Evolutionary conservation across 2,113 vertebrate species (phyloP), one percentile per base, ranked within the genome.

Genomic region (Hypanus sabinus): DNA sequence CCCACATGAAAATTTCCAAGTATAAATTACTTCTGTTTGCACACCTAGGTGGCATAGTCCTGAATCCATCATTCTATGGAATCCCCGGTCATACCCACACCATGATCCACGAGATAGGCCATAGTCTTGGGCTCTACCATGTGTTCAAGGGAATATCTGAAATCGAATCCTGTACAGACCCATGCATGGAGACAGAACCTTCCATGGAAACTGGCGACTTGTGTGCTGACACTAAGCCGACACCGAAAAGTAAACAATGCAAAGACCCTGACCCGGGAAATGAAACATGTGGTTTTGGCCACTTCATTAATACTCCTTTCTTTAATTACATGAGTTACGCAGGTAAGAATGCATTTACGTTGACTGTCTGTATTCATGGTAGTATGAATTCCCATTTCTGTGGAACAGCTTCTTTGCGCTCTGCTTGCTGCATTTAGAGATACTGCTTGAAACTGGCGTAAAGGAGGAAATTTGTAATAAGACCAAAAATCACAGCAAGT

Each of bases 281-380:
- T 0, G 98, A 99, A 95, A 99, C 98, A 0, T 99, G 99, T 0
- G 99, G 98, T 9, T 97, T 97, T 95, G 97, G 95, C 27, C 97
- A 97, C 83, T 99, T 99, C 95, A 96, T 97, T 5, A 96, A 98
- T 94, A 99, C 99, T 0, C 99, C 99, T 0, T 99, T 97, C 96
- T 99, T 98, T 95, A 99, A 99, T 96, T 99, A 98, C 96, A 99
- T 99, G 99, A 99, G 99, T 95, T 99, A 99, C 0, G 97, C 99
- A 98, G 99, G 99, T 99, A 96, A 95, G 36, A 46, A 22, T 11
- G 60, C 62, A 57, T 62, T 16, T n/a, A 87, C 3, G 16, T 62
- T 62, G 55, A n/a, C 85, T n/a, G 0, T 8, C 8, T 62, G 27
- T 9, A 62, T 62, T 65, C n/a, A 65, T 0, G 27, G 9, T 10